Evolutionary conservation across 1,140 invertebrate genomes (phyloP).

Genomic region (Bombus terrestris): DNA sequence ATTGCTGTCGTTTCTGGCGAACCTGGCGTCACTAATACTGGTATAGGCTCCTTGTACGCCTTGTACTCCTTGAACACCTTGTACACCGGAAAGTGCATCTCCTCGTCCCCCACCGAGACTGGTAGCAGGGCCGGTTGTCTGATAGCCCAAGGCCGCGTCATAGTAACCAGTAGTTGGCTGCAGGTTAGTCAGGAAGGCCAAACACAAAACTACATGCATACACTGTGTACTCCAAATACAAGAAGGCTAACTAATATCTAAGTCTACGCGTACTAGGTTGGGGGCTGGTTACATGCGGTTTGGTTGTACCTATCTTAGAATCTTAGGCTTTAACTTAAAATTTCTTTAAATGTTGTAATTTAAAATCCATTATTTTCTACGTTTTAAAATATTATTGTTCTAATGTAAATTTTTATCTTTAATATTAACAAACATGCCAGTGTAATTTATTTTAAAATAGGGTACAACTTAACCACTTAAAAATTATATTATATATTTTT

Average conservation of each 20-base stretch:
- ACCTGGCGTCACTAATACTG: slow-evolving; percentile 88
- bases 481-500: slow-evolving; percentile 66
- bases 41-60: slow-evolving; percentile 86
- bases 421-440: background rate
- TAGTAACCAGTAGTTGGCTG: slow-evolving; percentile 83
- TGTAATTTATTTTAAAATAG: slow-evolving; percentile 13
- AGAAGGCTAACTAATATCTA: slow-evolving; percentile 69
- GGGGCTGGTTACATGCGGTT: slow-evolving; percentile 53
- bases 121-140: slow-evolving; percentile 81
- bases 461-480: slow-evolving; percentile 48
- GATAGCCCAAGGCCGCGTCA: slow-evolving; percentile 81
- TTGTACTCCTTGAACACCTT: slow-evolving; percentile 81
- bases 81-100: slow-evolving; percentile 86
- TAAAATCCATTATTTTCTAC: background rate
- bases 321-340: background rate
- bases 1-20: slow-evolving; percentile 91
- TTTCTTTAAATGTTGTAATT: background rate
- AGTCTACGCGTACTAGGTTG: slow-evolving; percentile 60
- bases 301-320: slow-evolving; percentile 32
- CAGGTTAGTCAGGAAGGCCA: slow-evolving; percentile 81
- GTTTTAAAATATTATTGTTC: background rate
- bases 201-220: slow-evolving; percentile 83
- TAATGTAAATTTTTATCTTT: background rate
- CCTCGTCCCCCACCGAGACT: slow-evolving; percentile 85
- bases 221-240: slow-evolving; percentile 82